Base-by-base conservation (phyloP, 1,140 invertebrate genomes). In the Amphibalanus amphitrite region DNA sequence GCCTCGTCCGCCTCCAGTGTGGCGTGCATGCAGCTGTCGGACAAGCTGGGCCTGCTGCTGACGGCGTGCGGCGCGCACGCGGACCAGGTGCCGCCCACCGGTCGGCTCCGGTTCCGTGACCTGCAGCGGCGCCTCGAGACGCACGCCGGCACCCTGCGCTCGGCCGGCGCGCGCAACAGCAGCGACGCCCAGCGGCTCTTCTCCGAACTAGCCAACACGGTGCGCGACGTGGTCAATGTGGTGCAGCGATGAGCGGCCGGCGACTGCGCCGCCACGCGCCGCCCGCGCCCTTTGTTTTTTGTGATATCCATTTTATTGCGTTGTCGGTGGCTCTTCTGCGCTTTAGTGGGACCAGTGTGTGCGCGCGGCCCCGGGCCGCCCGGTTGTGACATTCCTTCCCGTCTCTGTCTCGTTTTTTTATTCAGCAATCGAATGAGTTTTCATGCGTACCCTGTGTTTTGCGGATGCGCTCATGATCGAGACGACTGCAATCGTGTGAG, bases 51-150 rank as follows among this genome's bases (percentile, higher is more conserved):
- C 65, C 80, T 89, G 67, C 82, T 93, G 65, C 89, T 91, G 75
- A 85, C 86, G 0, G 88, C 89, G 72, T 93, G 91, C 79, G 82
- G 85, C 64, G 85, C 85, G 65, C 88, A 89, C 71, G 84, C 86
- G 0, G 88, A 89, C 73, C 82, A 82, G 73, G 88, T 92, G 74
- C 87, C 91, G 28, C 90, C 92, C 26, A 91, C 92, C 77, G 86
- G 89, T 30, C 88, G 93, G 72, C 93, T 96, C 79, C 91, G 93
- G 75, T 88, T 94, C 76, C 87, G 91, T 17, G 92, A 95, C 78
- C 82, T 95, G 71, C 85, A 95, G 4, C 87, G 88, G 0, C 83
- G 88, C 15, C 82, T 97, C 29, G 92, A 95, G 78, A 83, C 84
- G 1, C 89, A 93, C 78, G 89, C 89, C 28, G 84, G 89, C 74